These are phyloP conservation scores for Phenganax marumi DNA, from an alignment of 92 coral and sea anemone genomes.

Conservation along the genomic window DNA sequence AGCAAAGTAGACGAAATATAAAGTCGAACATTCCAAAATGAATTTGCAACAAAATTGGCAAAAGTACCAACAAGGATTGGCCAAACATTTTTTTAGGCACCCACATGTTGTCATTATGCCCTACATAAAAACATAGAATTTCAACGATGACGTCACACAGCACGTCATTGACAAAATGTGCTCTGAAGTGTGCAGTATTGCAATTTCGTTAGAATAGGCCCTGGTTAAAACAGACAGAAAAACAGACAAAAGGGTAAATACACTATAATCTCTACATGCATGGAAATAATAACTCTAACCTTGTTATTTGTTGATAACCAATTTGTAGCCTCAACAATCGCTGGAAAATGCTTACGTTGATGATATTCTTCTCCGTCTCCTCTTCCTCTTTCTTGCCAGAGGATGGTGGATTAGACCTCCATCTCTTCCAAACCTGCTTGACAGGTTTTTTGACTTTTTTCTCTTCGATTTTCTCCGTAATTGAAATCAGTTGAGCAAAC, in stretches of 20 bases:
- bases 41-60: too few species aligned
- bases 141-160: too few species aligned
- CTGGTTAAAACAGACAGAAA: neutral
- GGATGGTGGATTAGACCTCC: neutral
- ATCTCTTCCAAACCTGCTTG: neutral
- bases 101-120: too few species aligned
- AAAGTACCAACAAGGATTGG: too few species aligned
- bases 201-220: too few species aligned
- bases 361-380: neutral
- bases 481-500: constrained; percentile 23
- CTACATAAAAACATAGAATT: too few species aligned
- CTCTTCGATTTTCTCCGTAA: neutral
- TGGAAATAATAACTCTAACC: neutral
- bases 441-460: neutral
- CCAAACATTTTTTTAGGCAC: too few species aligned
- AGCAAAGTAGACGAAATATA: too few species aligned
- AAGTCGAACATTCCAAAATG: too few species aligned
- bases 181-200: too few species aligned
- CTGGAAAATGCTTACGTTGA: neutral
- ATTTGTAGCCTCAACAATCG: constrained; percentile 8
- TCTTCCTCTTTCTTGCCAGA: neutral
- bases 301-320: neutral
- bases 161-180: too few species aligned
- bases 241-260: neutral
- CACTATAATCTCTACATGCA: neutral